These are phyloP conservation scores for Hylia prasina DNA, from an alignment of 2,113 vertebrate genomes.

Conservation along the genomic window DNA sequence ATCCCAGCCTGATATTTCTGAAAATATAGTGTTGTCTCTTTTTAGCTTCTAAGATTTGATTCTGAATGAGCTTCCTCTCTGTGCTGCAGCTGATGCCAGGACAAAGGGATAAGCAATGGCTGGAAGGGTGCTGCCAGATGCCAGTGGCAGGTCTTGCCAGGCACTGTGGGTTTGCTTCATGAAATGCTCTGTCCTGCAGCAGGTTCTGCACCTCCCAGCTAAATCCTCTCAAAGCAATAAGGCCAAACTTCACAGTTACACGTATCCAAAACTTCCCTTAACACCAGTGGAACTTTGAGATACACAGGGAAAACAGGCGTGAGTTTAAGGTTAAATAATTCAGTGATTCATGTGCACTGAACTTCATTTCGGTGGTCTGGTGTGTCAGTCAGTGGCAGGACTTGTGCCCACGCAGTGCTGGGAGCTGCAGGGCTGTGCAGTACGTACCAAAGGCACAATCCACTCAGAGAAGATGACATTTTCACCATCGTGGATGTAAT, in stretches of 20 bases:
- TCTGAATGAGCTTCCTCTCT: neutral
- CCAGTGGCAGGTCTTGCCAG: neutral
- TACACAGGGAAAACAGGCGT: neutral
- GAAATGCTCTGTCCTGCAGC: neutral
- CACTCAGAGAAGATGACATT: conserved; percentile 88
- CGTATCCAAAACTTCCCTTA: neutral
- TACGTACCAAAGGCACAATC: conserved; percentile 86
- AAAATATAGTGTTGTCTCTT: neutral
- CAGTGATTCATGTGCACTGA: neutral
- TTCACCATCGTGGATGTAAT: conserved; percentile 92
- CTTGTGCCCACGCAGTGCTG: rapidly evolving
- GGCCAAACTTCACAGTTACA: neutral
- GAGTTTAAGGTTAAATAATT: neutral
- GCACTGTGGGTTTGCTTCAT: neutral
- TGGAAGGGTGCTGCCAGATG: neutral
- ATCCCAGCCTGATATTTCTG: neutral
- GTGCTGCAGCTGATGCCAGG: neutral
- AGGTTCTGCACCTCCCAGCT: neutral
- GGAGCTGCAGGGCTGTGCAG: neutral
- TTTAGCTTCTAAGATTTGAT: neutral
- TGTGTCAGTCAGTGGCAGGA: neutral
- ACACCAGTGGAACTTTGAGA: neutral
- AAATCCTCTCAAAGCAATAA: neutral
- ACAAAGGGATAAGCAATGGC: neutral
- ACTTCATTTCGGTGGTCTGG: neutral